phyloP scores from a whole-genome alignment of 2,113 vertebrate species.

The Empidonax traillii region DNA sequence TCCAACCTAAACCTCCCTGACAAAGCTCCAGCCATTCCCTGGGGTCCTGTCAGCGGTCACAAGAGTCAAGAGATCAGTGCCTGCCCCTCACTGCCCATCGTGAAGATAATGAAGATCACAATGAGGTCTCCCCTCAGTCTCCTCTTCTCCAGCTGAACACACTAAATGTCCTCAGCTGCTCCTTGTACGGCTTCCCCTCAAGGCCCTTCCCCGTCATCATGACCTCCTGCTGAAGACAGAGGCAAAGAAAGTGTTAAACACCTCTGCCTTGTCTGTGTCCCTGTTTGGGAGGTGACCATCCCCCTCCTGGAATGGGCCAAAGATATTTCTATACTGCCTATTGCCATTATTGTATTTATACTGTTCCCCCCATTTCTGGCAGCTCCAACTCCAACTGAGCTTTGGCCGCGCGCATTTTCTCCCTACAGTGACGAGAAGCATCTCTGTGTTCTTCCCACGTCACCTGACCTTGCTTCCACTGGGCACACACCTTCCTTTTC shows the following conservation, averaged over 20 bases:
- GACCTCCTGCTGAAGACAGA: background rate
- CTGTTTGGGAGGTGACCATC: background rate
- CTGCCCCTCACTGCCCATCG: background rate
- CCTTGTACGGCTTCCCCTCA: background rate
- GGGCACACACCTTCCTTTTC: background rate
- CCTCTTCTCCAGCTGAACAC: background rate
- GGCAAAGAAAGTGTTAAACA: no score
- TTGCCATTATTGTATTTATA: background rate
- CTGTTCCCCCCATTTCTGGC: background rate
- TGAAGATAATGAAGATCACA: background rate
- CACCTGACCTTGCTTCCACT: background rate
- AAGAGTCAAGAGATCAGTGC: background rate
- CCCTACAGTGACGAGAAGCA: background rate
- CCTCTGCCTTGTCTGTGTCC: background rate
- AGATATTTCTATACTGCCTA: background rate
- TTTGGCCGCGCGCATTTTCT: background rate
- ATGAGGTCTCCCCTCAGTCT: accelerated
- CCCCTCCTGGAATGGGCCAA: background rate
- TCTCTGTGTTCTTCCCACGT: background rate
- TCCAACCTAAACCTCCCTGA: accelerated
- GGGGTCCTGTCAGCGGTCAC: accelerated
- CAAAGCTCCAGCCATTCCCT: accelerated
- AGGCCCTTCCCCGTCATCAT: background rate
- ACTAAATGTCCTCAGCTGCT: background rate
- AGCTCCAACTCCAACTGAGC: background rate